phyloP scores from a whole-genome alignment of 2,113 vertebrate species.

The Cochlearius cochlearius region DNA sequence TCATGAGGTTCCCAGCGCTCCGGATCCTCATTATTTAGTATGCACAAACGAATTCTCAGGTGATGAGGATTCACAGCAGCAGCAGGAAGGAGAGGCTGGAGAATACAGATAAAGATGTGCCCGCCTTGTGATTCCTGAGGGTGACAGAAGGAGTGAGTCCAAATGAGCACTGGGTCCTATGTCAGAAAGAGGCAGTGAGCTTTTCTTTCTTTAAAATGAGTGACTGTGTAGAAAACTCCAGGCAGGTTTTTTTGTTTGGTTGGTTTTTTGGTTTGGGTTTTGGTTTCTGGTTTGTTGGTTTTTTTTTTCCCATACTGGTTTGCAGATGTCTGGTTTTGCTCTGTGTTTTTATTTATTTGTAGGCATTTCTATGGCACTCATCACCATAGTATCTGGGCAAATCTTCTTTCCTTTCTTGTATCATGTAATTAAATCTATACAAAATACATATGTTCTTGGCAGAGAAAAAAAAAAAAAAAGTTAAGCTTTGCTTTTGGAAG shows the following conservation, averaged over 20 bases:
- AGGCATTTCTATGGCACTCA: conserved; percentile 18
- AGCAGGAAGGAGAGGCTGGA: conserved; percentile 21
- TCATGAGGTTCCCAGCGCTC: neutral
- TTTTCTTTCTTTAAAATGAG: neutral
- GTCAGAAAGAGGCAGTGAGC: neutral
- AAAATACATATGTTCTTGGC: conserved; percentile 66
- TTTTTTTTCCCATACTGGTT: neutral
- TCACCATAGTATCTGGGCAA: neutral
- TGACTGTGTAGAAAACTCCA: neutral
- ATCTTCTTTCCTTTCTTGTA: conserved; percentile 24
- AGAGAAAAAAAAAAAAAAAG: neutral
- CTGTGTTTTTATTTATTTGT: conserved; percentile 22
- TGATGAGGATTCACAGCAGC: neutral
- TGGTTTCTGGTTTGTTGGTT: neutral
- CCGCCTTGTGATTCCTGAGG: neutral
- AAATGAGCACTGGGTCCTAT: neutral
- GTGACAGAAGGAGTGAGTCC: neutral
- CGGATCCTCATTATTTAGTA: neutral
- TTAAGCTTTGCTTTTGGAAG: conserved; percentile 46
- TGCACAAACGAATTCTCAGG: conserved; percentile 9
- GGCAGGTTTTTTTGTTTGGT: neutral
- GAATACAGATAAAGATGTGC: conserved; percentile 28
- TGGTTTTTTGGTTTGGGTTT: neutral
- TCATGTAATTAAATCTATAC: conserved; percentile 56
- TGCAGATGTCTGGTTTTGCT: neutral